Conservation (phyloP, 1,140 invertebrate species). For the Coenobita brevimanus region DNA sequence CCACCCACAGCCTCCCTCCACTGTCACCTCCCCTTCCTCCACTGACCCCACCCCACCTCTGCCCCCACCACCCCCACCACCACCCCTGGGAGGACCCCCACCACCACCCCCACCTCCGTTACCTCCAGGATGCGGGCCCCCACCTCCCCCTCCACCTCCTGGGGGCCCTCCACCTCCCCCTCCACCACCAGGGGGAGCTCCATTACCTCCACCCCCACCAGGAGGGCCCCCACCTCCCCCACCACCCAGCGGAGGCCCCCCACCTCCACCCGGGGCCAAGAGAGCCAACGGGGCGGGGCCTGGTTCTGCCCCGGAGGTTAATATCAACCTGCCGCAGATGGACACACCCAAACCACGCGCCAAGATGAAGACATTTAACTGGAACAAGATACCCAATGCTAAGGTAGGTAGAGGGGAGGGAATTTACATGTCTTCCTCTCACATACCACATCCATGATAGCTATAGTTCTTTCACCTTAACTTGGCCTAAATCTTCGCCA, state of each 20-base stretch:
- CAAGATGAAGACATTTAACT: constrained; percentile 97
- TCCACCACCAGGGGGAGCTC: constrained; percentile 71
- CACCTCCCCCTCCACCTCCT: constrained; percentile 68
- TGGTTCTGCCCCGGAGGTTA: constrained; percentile 57
- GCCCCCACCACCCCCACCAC: constrained; percentile 73
- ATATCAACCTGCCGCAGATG: constrained; percentile 82
- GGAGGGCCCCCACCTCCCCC: constrained; percentile 65
- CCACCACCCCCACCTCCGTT: constrained; percentile 64
- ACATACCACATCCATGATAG: too few species aligned
- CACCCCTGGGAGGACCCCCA: constrained; percentile 70
- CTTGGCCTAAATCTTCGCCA: too few species aligned
- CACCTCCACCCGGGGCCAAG: constrained; percentile 69
- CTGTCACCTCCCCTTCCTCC: constrained; percentile 71
- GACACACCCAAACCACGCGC: constrained; percentile 89
- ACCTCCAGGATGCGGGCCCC: constrained; percentile 41
- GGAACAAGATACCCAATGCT: constrained; percentile 93
- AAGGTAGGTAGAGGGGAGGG: too few species aligned
- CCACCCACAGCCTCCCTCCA: constrained; percentile 71
- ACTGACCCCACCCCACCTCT: constrained; percentile 28
- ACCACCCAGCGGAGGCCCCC: constrained; percentile 61
- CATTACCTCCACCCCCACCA: constrained; percentile 64
- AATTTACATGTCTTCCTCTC: too few species aligned
- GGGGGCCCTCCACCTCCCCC: constrained; percentile 52
- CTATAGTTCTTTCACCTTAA: too few species aligned
- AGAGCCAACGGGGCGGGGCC: constrained; percentile 70